Conservation (phyloP, 2,113 vertebrate genomes). For the Burhinus bistriatus region DNA sequence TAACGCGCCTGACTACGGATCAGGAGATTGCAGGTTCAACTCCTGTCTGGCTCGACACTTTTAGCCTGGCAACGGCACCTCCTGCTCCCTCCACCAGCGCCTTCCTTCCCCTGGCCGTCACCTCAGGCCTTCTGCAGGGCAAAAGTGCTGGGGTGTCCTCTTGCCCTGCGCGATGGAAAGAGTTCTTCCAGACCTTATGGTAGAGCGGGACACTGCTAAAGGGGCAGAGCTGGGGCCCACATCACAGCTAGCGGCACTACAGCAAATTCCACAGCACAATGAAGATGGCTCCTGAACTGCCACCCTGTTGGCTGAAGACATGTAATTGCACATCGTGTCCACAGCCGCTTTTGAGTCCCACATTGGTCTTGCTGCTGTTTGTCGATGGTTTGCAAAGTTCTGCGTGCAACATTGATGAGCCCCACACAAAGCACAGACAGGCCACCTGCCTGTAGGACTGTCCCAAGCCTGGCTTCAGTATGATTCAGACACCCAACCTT, state of each 20-base stretch:
- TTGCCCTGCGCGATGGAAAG: neutral
- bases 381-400: neutral
- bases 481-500: neutral
- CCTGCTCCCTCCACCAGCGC: accelerated
- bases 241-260: neutral
- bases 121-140: neutral
- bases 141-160: neutral
- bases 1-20: conserved; percentile 70
- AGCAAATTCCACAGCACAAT: neutral
- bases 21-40: conserved; percentile 78
- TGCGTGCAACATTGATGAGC: neutral
- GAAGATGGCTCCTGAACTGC: neutral
- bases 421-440: no score
- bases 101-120: neutral
- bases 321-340: accelerated
- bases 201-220: neutral
- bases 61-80: accelerated
- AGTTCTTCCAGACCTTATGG: neutral
- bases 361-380: neutral
- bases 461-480: neutral
- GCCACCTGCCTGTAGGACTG: neutral
- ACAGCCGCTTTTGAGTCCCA: neutral
- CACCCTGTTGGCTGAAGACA: no score
- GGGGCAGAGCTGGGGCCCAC: neutral
- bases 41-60: conserved; percentile 74